Evolutionary conservation across 1,140 invertebrate genomes (phyloP), one percentile per base, ranked within the genome.

Genomic region (Zaprionus gabonicus): DNA sequence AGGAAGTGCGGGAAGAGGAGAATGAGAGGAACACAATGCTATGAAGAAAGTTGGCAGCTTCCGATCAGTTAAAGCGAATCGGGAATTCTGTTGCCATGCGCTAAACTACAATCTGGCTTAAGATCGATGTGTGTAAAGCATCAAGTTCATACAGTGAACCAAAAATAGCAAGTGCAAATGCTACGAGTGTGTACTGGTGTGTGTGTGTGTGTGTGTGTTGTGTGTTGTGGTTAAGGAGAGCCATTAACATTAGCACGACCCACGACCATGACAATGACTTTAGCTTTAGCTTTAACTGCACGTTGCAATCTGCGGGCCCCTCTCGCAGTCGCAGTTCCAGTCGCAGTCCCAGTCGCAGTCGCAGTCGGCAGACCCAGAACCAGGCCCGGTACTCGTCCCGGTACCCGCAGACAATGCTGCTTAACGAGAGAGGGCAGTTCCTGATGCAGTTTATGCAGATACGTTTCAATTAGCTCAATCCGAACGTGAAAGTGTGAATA

Each of bases 401-500:
- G 69, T 51, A 51, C 51, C 80, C 71, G 44, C 66, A 69, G 81
- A 71, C 80, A 70, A 46, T 58, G 63, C 64, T 60, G 73, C 70
- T 66, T 67, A 77, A 74, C 71, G 78, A 64, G 65, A 66, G 73
- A 74, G 46, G 68, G 71, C 63, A 70, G 65, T 51, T 81, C 75
- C 71, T 72, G 79, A 71, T 79, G 82, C 79, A 79, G 79, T 69
- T 79, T 79, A 84, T 81, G 78, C 75, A 85, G 83, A 87, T 86
- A 86, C 83, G 83, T 86, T 87, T 86, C 83, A 86, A 86, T 86
- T 86, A 86, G 83, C 83, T 82, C 83, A 86, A 87, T 82, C 72
- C 83, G 83, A 82, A 86, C 83, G 80, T 86, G 83, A 86, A 86
- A 86, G 83, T 86, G 83, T 79, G 77, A 79, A 79, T 79, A 76